Conservation (phyloP, 1,140 invertebrate species). For the Lamellibrachia luymesi region DNA sequence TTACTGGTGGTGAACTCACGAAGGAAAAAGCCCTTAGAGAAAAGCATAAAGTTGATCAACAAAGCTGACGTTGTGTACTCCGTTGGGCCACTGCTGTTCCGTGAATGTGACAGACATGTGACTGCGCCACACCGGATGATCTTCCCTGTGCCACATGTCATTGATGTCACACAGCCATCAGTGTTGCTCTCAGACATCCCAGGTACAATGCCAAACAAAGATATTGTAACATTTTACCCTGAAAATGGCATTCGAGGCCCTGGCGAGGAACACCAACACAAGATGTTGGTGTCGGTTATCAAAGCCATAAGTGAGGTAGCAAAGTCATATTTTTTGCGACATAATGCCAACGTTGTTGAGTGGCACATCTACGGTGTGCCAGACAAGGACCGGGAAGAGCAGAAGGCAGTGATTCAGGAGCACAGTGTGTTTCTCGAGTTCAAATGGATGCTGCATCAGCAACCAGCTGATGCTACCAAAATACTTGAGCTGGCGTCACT, state of each 20-base stretch:
- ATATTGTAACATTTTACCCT: not conserved
- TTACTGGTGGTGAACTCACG: not conserved
- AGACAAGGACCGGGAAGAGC: not conserved
- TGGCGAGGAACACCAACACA: not conserved
- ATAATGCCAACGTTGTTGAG: not conserved
- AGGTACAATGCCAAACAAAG: not conserved
- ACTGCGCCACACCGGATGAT: not conserved
- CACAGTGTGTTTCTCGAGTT: not conserved
- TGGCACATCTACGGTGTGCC: not conserved
- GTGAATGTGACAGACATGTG: not conserved
- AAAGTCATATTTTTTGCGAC: not conserved
- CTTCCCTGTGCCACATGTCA: not conserved
- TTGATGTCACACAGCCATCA: not conserved
- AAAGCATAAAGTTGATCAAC: not conserved
- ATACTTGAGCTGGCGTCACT: not conserved
- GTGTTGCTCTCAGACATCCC: not conserved
- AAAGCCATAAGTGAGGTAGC: not conserved
- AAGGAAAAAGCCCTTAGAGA: not conserved
- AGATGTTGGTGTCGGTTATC: not conserved
- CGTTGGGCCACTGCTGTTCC: not conserved
- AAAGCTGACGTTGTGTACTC: not conserved
- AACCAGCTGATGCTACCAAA: not conserved
- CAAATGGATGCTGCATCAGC: not conserved
- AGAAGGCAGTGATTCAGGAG: not conserved
- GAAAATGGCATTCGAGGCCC: not conserved